These are phyloP conservation scores for Tetramorium bicarinatum DNA, from an alignment of 2,888 invertebrate species.

Conservation along the genomic window DNA sequence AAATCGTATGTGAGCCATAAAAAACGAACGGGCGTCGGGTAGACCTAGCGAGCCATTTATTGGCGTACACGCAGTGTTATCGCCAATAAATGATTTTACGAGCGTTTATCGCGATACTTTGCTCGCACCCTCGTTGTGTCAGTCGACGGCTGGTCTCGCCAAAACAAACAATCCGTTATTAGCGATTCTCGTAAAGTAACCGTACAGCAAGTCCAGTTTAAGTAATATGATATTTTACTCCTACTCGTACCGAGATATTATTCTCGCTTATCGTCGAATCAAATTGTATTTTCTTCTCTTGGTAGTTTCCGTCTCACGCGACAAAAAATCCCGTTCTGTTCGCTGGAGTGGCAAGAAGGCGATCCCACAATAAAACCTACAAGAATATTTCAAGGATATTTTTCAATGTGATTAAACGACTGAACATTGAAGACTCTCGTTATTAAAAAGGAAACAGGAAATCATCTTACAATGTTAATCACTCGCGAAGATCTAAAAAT, in stretches of 20 bases:
- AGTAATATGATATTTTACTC: slow-evolving; percentile 25
- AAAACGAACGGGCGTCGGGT: slow-evolving; percentile 9
- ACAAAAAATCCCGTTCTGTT: neutral
- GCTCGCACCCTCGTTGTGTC: neutral
- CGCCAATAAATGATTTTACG: slow-evolving; percentile 63
- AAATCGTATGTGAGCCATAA: slow-evolving; percentile 46
- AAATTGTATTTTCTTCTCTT: neutral
- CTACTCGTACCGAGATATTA: neutral
- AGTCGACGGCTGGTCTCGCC: neutral
- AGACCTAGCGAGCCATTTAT: slow-evolving; percentile 37
- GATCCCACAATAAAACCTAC: neutral
- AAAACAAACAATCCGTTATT: slow-evolving; percentile 40
- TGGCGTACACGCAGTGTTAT: slow-evolving; percentile 46
- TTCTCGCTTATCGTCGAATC: neutral
- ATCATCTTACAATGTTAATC: slow-evolving; percentile 34
- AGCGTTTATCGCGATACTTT: slow-evolving; percentile 62
- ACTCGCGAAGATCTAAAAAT: slow-evolving; percentile 22
- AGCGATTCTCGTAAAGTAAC: slow-evolving; percentile 24
- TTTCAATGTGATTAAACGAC: slow-evolving; percentile 11
- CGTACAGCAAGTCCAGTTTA: slow-evolving; percentile 5
- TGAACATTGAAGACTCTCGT: slow-evolving; percentile 1
- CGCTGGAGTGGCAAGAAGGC: neutral
- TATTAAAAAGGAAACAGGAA: slow-evolving; percentile 35
- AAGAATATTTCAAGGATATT: slow-evolving; percentile 22
- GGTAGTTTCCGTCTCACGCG: neutral